Evolutionary conservation across 30 jellyfish, hydroid and myxozoan species (phyloP).

Genomic region (Sanderia malayensis): DNA sequence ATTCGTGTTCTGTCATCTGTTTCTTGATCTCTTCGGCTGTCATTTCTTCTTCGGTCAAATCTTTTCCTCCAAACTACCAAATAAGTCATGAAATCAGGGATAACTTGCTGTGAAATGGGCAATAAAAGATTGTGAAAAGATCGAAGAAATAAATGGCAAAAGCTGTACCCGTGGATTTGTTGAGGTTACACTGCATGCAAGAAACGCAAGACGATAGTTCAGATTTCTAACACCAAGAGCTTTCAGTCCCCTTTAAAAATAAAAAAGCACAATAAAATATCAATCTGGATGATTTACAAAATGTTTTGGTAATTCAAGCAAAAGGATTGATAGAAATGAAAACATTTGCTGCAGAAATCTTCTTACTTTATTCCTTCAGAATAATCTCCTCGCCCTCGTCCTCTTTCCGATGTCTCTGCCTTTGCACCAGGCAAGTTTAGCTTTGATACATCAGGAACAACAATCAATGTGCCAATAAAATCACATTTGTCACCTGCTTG

Average conservation of each 20-base stretch:
- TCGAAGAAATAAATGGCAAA: neutral
- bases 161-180: conserved; percentile 85
- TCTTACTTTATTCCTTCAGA: conserved; percentile 73
- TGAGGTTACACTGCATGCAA: conserved; percentile 98
- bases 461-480: conserved; percentile 96
- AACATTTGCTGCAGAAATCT: too few species aligned
- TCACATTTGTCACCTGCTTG: conserved; percentile 99
- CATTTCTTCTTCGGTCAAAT: conserved; percentile 90
- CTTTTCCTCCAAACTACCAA: conserved; percentile 96
- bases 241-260: conserved; percentile 83
- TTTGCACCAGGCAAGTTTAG: conserved; percentile 92
- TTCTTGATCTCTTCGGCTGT: conserved; percentile 95
- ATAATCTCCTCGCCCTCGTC: conserved; percentile 54
- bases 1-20: conserved; percentile 99
- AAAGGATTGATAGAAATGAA: too few species aligned
- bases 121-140: too few species aligned
- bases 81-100: too few species aligned
- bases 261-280: neutral
- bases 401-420: conserved; percentile 76
- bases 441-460: conserved; percentile 99
- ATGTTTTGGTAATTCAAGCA: too few species aligned
- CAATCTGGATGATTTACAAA: too few species aligned
- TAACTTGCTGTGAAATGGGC: too few species aligned
- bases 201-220: conserved; percentile 87
- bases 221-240: conserved; percentile 99